phyloP scores from a whole-genome alignment of 1,140 invertebrate species.

The Tetramorium simillimum region DNA sequence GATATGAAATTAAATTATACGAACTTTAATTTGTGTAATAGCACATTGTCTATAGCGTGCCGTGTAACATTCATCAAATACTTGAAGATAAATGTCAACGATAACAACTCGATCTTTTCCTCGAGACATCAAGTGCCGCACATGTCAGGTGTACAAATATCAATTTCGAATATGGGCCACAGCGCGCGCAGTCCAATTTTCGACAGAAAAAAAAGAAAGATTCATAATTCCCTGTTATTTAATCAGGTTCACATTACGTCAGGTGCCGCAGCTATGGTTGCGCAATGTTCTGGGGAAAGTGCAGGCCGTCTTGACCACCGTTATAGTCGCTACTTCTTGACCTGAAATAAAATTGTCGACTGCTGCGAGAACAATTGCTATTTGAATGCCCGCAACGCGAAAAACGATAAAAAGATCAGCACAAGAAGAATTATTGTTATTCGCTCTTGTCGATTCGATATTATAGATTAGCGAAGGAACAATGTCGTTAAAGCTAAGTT shows the following conservation, averaged over 20 bases:
- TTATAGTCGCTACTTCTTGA: constrained; percentile 77
- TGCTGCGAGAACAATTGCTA: constrained; percentile 2
- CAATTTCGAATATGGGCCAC: background rate
- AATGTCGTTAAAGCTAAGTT: background rate
- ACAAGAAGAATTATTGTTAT: background rate
- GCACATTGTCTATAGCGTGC: background rate
- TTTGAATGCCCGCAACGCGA: background rate
- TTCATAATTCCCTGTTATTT: constrained; percentile 75
- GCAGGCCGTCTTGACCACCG: constrained; percentile 73
- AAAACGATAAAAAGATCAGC: background rate
- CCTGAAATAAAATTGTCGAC: constrained; percentile 73
- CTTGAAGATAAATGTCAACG: background rate
- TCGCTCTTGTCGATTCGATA: background rate
- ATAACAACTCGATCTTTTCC: background rate
- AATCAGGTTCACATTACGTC: constrained; percentile 79
- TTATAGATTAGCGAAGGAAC: background rate
- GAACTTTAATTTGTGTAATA: background rate
- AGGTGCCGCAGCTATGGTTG: constrained; percentile 71
- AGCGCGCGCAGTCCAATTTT: constrained; percentile 29
- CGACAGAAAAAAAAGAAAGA: constrained; percentile 44
- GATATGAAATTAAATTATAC: background rate
- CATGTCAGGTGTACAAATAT: no score
- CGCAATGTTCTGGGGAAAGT: constrained; percentile 79
- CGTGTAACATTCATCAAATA: background rate
- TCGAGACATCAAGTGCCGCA: background rate